Evolutionary conservation across 2,797 vertebrate species (phyloP).

Genomic region (Cirrhinus mrigala): DNA sequence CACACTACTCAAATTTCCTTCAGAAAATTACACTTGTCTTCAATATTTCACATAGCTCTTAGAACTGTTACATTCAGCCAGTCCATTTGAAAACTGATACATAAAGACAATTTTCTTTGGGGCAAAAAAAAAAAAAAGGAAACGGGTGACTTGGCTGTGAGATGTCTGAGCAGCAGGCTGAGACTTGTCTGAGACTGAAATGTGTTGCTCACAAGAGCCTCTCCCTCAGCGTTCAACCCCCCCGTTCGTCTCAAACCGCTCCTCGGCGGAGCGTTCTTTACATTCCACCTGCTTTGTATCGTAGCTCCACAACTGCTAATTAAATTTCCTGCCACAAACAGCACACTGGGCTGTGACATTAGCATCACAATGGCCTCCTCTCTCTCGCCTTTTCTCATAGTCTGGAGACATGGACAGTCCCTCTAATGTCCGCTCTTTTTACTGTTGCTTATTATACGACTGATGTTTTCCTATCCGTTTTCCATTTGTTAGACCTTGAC

Average conservation of each 20-base stretch:
- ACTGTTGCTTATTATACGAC: conserved; percentile 8
- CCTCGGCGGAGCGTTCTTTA: conserved; percentile 76
- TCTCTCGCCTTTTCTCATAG: conserved; percentile 40
- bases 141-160: conserved; percentile 62
- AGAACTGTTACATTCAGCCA: neutral
- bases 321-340: conserved; percentile 85
- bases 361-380: conserved; percentile 82
- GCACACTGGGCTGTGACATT: conserved; percentile 79
- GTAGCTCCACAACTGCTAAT: conserved; percentile 84
- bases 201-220: conserved; percentile 69
- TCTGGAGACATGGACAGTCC: conserved; percentile 72
- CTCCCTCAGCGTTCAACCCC: conserved; percentile 28
- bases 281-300: conserved; percentile 86
- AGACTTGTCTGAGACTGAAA: conserved; percentile 77
- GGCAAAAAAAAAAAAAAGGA: conserved; percentile 52
- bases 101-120: neutral
- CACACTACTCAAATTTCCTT: neutral
- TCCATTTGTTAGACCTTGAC: neutral
- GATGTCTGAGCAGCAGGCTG: conserved; percentile 73
- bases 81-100: neutral
- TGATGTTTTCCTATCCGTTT: conserved; percentile 8
- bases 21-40: neutral
- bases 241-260: conserved; percentile 28
- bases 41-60: neutral
- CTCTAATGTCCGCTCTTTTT: conserved; percentile 28